Percentiles rank a stretch among this genome's conserved stretches.
phyloP scores from a whole-genome alignment of 2,888 invertebrate genomes.

The Agrochola lota region DNA sequence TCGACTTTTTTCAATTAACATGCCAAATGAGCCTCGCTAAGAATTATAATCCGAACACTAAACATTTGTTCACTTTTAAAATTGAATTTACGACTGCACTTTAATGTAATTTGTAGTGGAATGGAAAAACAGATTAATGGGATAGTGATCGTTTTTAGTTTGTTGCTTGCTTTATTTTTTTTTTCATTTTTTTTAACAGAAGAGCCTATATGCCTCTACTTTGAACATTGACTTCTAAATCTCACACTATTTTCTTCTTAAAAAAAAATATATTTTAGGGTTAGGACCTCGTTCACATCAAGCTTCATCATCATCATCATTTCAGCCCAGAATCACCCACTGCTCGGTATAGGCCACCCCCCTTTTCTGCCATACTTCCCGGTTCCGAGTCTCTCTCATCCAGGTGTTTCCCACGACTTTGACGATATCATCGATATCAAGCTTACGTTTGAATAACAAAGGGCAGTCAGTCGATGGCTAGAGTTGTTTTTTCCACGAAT shows the following conservation, averaged over 20 bases:
- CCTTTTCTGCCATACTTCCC: no score
- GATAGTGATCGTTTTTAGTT: constrained; percentile 32
- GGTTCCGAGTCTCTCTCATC: no score
- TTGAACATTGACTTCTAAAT: not conserved
- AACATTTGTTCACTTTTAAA: constrained; percentile 56
- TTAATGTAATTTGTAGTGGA: constrained; percentile 26
- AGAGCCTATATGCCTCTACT: no score
- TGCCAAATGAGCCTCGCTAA: constrained; percentile 77
- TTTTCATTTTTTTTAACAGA: no score
- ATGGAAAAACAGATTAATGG: constrained; percentile 32
- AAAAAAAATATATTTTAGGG: not conserved
- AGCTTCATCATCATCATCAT: not conserved
- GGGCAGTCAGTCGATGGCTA: no score
- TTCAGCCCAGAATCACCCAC: no score
- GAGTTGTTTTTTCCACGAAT: not conserved
- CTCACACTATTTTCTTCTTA: not conserved
- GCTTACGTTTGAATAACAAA: not conserved
- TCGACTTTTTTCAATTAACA: constrained; percentile 86
- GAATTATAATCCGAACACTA: constrained; percentile 70
- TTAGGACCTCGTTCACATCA: not conserved
- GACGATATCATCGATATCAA: no score
- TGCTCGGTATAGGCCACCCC: no score
- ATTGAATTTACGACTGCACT: constrained; percentile 43
- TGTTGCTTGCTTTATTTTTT: constrained; percentile 3
- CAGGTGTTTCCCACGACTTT: no score